Evolutionary conservation across 2,888 invertebrate species (phyloP).

Genomic region (Griposia aprilina): DNA sequence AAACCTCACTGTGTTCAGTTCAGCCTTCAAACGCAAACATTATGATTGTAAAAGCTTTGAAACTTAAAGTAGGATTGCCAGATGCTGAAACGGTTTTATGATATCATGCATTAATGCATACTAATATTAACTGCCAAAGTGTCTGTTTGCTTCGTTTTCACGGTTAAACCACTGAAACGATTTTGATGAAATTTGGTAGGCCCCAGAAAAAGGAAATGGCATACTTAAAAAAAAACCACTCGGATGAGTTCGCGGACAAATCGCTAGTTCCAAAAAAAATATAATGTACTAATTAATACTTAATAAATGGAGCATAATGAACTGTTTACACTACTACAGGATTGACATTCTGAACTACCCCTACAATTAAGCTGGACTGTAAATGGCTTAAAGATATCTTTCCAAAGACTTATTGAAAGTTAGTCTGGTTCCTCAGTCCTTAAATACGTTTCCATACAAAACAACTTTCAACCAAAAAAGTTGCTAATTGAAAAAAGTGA

Average conservation of each 20-base stretch:
- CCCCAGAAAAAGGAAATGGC: background rate
- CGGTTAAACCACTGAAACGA: background rate
- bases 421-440: background rate
- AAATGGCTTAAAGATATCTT: background rate
- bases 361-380: background rate
- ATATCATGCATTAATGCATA: background rate
- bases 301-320: background rate
- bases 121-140: background rate
- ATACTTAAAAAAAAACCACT: background rate
- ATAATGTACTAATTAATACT: background rate
- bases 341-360: conserved; percentile 2
- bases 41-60: conserved; percentile 41
- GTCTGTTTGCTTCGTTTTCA: background rate
- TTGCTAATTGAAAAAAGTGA: background rate
- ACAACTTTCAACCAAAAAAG: background rate
- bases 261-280: background rate
- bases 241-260: background rate
- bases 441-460: background rate
- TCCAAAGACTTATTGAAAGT: background rate
- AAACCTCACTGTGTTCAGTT: conserved; percentile 1
- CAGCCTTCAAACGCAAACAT: conserved; percentile 16
- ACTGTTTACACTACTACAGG: background rate
- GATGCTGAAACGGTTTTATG: conserved; percentile 3
- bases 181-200: background rate
- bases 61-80: conserved; percentile 36